phyloP scores from a whole-genome alignment of 2,888 invertebrate genomes.

The Euphydryas editha region DNA sequence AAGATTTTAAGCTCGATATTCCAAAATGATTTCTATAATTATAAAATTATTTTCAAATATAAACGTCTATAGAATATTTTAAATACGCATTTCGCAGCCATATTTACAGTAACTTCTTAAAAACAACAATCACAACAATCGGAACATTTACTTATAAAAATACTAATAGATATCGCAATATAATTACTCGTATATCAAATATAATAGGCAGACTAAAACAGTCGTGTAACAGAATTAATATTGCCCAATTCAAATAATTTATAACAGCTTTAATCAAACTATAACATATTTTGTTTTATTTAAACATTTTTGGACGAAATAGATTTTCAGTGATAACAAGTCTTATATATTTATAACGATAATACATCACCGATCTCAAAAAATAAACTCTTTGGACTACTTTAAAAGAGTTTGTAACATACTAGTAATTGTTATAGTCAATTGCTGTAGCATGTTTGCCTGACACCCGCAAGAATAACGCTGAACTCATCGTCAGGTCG shows the following conservation, averaged over 20 bases:
- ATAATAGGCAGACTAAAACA: background rate
- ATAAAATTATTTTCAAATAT: slow-evolving; percentile 2
- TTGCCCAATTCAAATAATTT: background rate
- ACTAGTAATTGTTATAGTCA: slow-evolving; percentile 63
- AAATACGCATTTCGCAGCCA: background rate
- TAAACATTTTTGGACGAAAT: slow-evolving; percentile 8
- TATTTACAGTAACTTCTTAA: slow-evolving; percentile 8
- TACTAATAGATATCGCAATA: background rate
- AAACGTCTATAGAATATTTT: background rate
- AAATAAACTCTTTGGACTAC: slow-evolving; percentile 53
- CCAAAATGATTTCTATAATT: background rate
- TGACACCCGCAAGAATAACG: slow-evolving; percentile 93
- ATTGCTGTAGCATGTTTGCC: slow-evolving; percentile 94
- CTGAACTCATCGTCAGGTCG: slow-evolving; percentile 94
- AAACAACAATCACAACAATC: background rate
- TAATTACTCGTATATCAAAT: too few species aligned
- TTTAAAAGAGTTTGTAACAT: slow-evolving; percentile 58
- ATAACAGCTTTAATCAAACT: background rate
- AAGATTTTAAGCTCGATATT: background rate
- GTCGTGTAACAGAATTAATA: background rate
- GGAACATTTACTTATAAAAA: background rate
- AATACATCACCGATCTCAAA: slow-evolving; percentile 36
- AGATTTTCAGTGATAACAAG: slow-evolving; percentile 3
- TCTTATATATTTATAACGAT: slow-evolving; percentile 15
- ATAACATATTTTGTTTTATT: background rate